These are phyloP conservation scores for Portunus trituberculatus DNA, from an alignment of 1,140 invertebrate genomes.

Conservation along the genomic window DNA sequence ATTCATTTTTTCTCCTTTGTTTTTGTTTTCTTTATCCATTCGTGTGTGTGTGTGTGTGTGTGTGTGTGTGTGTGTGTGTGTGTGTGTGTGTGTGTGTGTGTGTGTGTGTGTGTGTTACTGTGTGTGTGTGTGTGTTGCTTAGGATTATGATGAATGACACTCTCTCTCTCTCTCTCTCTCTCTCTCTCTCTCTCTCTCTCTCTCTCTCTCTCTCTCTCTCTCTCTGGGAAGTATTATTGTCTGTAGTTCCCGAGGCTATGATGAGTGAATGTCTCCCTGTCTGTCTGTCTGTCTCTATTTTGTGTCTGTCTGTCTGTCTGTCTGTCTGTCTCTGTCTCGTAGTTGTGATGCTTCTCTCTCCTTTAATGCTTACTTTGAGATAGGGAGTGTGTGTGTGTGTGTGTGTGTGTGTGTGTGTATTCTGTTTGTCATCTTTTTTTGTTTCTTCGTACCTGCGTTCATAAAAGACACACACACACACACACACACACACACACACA, in stretches of 20 bases:
- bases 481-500: not conserved
- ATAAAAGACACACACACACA: not conserved
- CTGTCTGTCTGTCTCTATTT: not conserved
- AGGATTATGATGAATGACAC: no score
- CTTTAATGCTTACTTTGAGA: not conserved
- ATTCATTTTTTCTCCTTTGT: not conserved
- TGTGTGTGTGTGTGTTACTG: no score
- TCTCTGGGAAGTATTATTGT: not conserved
- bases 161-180: not conserved
- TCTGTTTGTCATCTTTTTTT: not conserved
- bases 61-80: no score
- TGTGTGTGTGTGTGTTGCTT: no score
- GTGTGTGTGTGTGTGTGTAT: not conserved
- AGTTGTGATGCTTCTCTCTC: not conserved
- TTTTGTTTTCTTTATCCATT: not conserved
- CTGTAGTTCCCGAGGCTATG: not conserved
- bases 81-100: no score
- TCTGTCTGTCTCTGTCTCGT: not conserved
- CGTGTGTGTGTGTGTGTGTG: not conserved
- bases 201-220: not conserved
- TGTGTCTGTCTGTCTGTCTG: not conserved
- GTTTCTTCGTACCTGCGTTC: not conserved
- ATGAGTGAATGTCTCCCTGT: no score
- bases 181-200: constrained; percentile 23
- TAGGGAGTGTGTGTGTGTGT: not conserved